These are phyloP conservation scores for Himalopsyche tibetana DNA, from an alignment of 2,888 invertebrate genomes.

Conservation along the genomic window DNA sequence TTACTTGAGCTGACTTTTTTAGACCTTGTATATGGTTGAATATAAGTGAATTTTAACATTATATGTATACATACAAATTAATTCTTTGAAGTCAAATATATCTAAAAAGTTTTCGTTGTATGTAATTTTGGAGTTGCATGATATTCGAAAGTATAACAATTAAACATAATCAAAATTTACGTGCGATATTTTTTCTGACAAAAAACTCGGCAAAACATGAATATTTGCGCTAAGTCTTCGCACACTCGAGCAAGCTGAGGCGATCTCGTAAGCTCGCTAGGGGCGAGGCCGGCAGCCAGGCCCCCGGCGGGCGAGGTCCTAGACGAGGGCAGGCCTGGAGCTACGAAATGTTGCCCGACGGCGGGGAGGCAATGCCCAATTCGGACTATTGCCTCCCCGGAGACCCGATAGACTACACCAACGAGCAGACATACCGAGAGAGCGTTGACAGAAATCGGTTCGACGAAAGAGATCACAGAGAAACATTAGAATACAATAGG, in stretches of 20 bases:
- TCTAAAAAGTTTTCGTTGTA: too few species aligned
- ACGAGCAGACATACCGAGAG: conserved; percentile 61
- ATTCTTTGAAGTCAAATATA: too few species aligned
- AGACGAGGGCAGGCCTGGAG: conserved; percentile 73
- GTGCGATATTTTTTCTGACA: not conserved
- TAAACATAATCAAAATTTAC: not conserved
- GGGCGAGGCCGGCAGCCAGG: conserved; percentile 73
- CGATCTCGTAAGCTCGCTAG: conserved; percentile 66
- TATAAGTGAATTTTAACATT: too few species aligned
- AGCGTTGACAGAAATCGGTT: conserved; percentile 58
- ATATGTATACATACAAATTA: too few species aligned
- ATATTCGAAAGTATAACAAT: not conserved
- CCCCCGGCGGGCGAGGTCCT: conserved; percentile 71
- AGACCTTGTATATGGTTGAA: too few species aligned
- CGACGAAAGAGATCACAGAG: conserved; percentile 44
- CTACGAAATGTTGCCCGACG: conserved; percentile 72
- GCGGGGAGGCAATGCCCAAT: conserved; percentile 68
- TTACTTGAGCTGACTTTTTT: too few species aligned
- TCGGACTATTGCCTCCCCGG: conserved; percentile 50
- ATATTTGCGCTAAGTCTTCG: not conserved
- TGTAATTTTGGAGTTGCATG: not conserved
- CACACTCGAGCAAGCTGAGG: conserved; percentile 56
- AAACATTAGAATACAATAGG: conserved; percentile 40
- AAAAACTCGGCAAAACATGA: not conserved
- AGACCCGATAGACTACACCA: conserved; percentile 19